Conservation (phyloP, 2,113 vertebrate species). For the Xiphias gladius region DNA sequence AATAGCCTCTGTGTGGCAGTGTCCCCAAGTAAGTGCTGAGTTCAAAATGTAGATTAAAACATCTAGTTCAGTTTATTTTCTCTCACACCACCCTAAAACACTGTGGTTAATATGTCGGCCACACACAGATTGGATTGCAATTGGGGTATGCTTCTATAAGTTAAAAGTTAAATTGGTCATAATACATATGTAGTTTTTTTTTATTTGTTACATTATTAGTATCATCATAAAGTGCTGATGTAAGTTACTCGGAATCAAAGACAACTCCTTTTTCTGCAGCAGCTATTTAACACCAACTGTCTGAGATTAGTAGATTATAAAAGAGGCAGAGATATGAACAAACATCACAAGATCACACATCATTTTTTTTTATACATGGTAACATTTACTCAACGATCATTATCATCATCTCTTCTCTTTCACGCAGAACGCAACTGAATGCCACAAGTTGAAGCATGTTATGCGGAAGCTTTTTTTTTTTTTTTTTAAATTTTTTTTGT, state of each 20-base stretch:
- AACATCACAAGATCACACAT: neutral
- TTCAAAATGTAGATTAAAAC: constrained; percentile 15
- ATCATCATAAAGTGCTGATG: neutral
- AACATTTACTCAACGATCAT: neutral
- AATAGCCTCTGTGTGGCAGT: neutral
- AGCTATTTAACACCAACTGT: neutral
- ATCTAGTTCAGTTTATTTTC: neutral
- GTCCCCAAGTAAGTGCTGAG: constrained; percentile 18
- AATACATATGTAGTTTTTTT: neutral
- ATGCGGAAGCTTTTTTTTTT: neutral
- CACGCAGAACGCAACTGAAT: neutral
- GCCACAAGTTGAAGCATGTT: constrained; percentile 18
- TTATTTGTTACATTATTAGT: neutral
- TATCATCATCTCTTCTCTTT: neutral
- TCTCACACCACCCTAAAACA: neutral
- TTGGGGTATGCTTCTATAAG: neutral
- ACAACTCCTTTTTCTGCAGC: neutral
- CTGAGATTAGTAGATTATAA: neutral
- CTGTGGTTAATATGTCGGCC: neutral
- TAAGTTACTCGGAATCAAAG: neutral
- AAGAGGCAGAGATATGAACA: neutral
- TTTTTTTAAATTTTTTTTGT: too few species aligned
- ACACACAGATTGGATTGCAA: neutral
- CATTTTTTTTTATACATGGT: constrained; percentile 8
- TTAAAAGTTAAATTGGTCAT: neutral